Percentiles rank a stretch among this genome's conserved stretches.
These are phyloP conservation scores for Dysmachus trigonus DNA, from an alignment of 2,888 invertebrate species.

Conservation along the genomic window DNA sequence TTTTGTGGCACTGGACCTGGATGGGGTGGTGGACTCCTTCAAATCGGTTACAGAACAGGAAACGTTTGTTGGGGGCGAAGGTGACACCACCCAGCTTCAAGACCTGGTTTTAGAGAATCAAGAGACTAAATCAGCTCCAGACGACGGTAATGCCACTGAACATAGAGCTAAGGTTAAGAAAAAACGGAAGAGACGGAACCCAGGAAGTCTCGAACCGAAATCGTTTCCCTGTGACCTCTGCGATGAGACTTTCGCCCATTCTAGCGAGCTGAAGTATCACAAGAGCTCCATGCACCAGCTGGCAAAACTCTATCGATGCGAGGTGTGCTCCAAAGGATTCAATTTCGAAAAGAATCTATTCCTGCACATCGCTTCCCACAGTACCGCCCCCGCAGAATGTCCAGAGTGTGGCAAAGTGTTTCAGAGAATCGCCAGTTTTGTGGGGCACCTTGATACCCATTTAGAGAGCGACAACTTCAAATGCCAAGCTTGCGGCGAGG, in stretches of 20 bases:
- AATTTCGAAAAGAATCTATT: slow-evolving; percentile 50
- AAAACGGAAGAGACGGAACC: background rate
- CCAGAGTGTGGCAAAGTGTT: slow-evolving; percentile 49
- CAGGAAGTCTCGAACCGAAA: background rate
- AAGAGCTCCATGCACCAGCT: slow-evolving; percentile 46
- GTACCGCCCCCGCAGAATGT: slow-evolving; percentile 46
- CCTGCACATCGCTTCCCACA: slow-evolving; percentile 49
- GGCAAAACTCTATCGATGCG: slow-evolving; percentile 50
- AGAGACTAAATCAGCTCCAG: background rate
- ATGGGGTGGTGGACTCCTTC: background rate
- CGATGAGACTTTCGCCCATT: background rate
- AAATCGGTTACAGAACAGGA: background rate
- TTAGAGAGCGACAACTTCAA: slow-evolving; percentile 35
- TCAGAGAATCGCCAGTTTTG: slow-evolving; percentile 49
- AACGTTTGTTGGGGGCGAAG: background rate
- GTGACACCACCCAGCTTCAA: background rate
- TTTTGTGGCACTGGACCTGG: background rate
- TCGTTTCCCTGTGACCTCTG: slow-evolving; percentile 32
- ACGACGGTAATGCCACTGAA: background rate
- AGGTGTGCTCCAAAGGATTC: slow-evolving; percentile 48
- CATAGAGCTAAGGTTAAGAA: background rate
- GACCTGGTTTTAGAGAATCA: background rate
- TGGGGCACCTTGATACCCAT: slow-evolving; percentile 50
- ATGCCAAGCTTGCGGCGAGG: slow-evolving; percentile 27
- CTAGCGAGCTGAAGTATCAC: slow-evolving; percentile 47